These are phyloP conservation scores for Procavia capensis DNA, from an alignment of 2,113 vertebrate species.

Conservation along the genomic window DNA sequence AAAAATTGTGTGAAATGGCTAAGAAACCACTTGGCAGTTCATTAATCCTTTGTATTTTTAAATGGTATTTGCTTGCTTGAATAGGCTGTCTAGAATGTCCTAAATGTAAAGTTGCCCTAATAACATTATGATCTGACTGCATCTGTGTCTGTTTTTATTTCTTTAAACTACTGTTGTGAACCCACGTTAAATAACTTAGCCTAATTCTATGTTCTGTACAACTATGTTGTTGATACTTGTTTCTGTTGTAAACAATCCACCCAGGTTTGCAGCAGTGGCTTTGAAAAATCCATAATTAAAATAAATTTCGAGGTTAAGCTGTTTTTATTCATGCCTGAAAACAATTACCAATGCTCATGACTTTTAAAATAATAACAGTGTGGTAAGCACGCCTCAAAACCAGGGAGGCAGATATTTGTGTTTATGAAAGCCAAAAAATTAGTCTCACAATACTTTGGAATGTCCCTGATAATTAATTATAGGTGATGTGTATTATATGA, in stretches of 20 bases:
- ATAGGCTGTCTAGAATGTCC: neutral
- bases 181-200: slow-evolving; percentile 20
- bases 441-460: slow-evolving; percentile 22
- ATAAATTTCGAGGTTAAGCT: slow-evolving; percentile 69
- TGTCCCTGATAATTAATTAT: slow-evolving; percentile 61
- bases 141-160: slow-evolving; percentile 41
- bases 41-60: slow-evolving; percentile 25
- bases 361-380: slow-evolving; percentile 69
- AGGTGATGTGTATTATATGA: slow-evolving; percentile 5
- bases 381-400: slow-evolving; percentile 56
- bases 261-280: slow-evolving; percentile 37
- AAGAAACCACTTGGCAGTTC: slow-evolving; percentile 5
- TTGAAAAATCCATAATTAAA: slow-evolving; percentile 74
- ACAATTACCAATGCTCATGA: slow-evolving; percentile 51
- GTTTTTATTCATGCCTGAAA: slow-evolving; percentile 73
- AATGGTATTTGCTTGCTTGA: slow-evolving; percentile 34
- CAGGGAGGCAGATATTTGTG: slow-evolving; percentile 63
- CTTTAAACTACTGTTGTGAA: slow-evolving; percentile 19
- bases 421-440: slow-evolving; percentile 66
- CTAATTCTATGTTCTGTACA: slow-evolving; percentile 44
- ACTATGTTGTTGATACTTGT: slow-evolving; percentile 24
- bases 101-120: neutral
- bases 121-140: neutral
- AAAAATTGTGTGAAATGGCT: slow-evolving; percentile 15
- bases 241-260: slow-evolving; percentile 74